Conservation (phyloP, 2,888 invertebrate species). For the Dicyrtoma fusca region DNA sequence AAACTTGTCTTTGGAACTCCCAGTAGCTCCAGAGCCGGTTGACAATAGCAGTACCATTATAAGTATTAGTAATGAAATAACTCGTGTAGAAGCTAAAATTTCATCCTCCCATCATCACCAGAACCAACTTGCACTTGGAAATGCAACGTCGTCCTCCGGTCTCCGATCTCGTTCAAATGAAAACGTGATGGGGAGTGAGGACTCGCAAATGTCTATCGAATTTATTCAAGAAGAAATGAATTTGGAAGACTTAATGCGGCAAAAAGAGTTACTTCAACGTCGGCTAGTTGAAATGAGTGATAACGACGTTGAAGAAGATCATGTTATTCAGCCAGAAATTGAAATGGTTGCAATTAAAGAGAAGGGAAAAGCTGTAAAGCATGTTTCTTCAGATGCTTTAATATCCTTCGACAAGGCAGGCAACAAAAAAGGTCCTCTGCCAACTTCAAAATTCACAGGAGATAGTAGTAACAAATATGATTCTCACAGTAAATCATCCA, state of each 20-base stretch:
- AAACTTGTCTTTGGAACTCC: constrained; percentile 53
- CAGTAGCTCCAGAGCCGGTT: constrained; percentile 67
- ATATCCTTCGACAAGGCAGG: constrained; percentile 24
- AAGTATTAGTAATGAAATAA: no score
- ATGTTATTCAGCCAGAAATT: constrained; percentile 1
- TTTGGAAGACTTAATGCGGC: constrained; percentile 84
- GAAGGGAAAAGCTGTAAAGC: constrained; percentile 31
- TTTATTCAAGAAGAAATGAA: constrained; percentile 72
- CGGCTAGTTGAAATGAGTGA: constrained; percentile 43
- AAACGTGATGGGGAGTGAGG: constrained; percentile 60
- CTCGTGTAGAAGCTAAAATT: no score
- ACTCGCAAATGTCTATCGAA: constrained; percentile 58
- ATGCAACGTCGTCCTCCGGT: no score
- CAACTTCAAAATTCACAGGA: no score
- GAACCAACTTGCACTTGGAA: no score
- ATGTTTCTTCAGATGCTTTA: constrained; percentile 35
- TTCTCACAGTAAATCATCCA: background rate
- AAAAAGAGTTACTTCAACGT: constrained; percentile 68
- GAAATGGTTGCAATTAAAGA: constrained; percentile 46
- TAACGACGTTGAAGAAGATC: constrained; percentile 23
- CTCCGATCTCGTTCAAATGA: no score
- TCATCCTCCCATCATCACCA: no score
- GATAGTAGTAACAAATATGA: background rate
- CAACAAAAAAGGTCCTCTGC: no score
- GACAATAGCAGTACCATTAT: constrained; percentile 50